Conservation (phyloP, 1,140 invertebrate species). For the Camponotus floridanus region DNA sequence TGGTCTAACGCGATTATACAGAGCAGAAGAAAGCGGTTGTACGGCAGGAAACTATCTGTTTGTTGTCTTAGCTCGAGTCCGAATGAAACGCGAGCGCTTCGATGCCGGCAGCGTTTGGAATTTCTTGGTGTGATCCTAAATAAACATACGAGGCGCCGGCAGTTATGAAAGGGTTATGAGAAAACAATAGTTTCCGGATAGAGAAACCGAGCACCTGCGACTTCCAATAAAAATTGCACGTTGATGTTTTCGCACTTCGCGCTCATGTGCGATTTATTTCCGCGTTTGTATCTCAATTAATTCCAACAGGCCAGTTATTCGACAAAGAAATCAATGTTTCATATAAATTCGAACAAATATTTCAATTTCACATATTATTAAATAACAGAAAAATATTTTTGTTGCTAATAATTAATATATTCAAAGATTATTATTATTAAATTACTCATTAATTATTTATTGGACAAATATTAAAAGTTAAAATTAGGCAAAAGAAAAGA, state of each 20-base stretch:
- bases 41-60: constrained; percentile 79
- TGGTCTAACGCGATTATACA: not conserved
- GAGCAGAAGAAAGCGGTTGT: not conserved
- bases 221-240: constrained; percentile 66
- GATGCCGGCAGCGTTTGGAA: constrained; percentile 76
- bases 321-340: constrained; percentile 11
- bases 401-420: not conserved
- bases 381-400: not conserved
- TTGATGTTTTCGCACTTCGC: constrained; percentile 16
- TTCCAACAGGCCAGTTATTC: not conserved
- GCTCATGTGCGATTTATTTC: constrained; percentile 47
- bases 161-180: constrained; percentile 82
- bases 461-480: not conserved
- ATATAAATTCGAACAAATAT: not conserved
- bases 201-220: constrained; percentile 76
- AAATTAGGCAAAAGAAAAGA: not conserved
- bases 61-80: constrained; percentile 83
- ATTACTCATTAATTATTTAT: not conserved
- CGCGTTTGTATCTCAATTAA: constrained; percentile 52
- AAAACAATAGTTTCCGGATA: constrained; percentile 81
- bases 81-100: constrained; percentile 80
- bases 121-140: constrained; percentile 81
- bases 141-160: constrained; percentile 82
- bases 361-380: not conserved
- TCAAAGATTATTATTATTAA: not conserved